A percentile compares a stretch with the other conserved stretches of the same genome.
phyloP scores from a whole-genome alignment of 2,113 vertebrate species.

The Triplophysa tibetana region DNA sequence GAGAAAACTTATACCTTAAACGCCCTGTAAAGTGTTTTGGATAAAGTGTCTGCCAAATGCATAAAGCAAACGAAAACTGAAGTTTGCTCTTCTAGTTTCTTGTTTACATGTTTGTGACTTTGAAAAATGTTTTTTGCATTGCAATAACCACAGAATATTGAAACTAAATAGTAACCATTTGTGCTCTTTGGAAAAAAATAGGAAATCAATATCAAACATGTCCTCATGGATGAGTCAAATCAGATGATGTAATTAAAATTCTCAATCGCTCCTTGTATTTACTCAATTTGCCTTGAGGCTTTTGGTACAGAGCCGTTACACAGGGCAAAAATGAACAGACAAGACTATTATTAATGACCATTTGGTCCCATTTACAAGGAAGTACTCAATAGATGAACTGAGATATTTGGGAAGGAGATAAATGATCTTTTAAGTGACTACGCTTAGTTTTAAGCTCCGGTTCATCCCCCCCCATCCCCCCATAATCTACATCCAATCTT shows the following conservation, averaged over 20 bases:
- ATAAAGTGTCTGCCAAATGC: too few species aligned
- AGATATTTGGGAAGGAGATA: slow-evolving; percentile 8
- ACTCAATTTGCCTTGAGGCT: slow-evolving; percentile 13
- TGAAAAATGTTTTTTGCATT: too few species aligned
- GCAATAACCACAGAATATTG: neutral
- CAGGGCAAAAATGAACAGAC: slow-evolving; percentile 30
- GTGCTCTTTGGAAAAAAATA: neutral
- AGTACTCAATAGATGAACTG: slow-evolving; percentile 26
- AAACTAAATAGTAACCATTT: neutral
- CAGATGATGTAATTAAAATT: neutral
- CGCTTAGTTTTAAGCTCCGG: neutral
- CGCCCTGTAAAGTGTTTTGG: too few species aligned
- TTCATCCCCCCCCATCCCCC: neutral
- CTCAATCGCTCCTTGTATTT: slow-evolving; percentile 12
- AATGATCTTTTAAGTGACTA: neutral
- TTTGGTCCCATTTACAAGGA: neutral
- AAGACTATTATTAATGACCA: slow-evolving; percentile 9
- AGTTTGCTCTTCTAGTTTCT: too few species aligned
- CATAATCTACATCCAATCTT: neutral
- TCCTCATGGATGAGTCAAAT: slow-evolving; percentile 29
- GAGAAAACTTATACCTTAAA: neutral
- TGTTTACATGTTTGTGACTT: too few species aligned
- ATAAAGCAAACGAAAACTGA: too few species aligned
- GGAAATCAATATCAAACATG: neutral
- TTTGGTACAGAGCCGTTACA: neutral